phyloP scores from a whole-genome alignment of 1,140 invertebrate species.

The Adelges cooleyi region DNA sequence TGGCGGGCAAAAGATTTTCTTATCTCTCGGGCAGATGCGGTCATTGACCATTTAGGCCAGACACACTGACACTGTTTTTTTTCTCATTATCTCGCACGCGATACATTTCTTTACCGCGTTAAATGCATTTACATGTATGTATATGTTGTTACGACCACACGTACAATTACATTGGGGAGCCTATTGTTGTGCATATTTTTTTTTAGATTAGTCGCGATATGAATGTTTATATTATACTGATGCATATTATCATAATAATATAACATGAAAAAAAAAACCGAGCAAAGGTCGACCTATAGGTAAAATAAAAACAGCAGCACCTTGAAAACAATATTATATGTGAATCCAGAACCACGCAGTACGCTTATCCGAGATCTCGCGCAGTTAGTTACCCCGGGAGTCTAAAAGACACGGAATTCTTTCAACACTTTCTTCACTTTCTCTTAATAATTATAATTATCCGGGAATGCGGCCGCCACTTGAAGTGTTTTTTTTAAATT shows the following conservation, averaged over 20 bases:
- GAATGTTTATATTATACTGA: no score
- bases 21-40: background rate
- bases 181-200: background rate
- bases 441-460: constrained; percentile 26
- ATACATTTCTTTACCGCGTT: no score
- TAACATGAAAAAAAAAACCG: background rate
- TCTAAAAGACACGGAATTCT: constrained; percentile 3
- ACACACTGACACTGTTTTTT: constrained; percentile 26
- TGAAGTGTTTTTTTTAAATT: background rate
- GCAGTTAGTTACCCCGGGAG: background rate
- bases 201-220: no score
- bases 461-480: background rate
- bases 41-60: constrained; percentile 21
- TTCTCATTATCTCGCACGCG: background rate
- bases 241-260: no score
- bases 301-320: no score
- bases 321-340: no score
- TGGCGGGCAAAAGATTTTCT: no score
- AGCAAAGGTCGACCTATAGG: no score
- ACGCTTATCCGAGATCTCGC: no score
- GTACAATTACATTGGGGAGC: no score
- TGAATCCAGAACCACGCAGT: no score
- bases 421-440: constrained; percentile 28
- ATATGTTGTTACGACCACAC: no score
- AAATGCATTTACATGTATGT: background rate